A percentile compares a stretch with the other conserved stretches of the same genome.
Evolutionary conservation across 2,888 invertebrate genomes (phyloP).

Genomic region (Pinctada fucata): DNA sequence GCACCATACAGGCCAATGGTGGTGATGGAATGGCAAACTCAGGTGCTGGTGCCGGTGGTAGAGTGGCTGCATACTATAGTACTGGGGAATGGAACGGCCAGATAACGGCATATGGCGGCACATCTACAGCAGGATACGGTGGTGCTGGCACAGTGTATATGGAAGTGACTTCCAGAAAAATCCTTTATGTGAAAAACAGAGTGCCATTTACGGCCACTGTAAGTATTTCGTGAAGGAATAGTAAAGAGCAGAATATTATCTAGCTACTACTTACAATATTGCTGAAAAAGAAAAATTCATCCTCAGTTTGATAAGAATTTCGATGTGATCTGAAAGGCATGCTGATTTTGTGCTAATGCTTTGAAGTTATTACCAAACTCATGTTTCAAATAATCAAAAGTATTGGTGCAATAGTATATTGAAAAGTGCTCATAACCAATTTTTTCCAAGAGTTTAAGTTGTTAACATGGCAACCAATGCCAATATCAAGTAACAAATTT

Average conservation of each 20-base stretch:
- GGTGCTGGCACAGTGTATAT: slow-evolving; percentile 64
- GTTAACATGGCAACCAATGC: too few species aligned
- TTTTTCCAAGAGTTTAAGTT: too few species aligned
- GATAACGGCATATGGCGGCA: slow-evolving; percentile 54
- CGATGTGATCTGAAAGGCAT: too few species aligned
- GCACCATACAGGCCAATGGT: slow-evolving; percentile 56
- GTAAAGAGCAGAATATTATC: background rate
- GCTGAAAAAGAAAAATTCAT: too few species aligned
- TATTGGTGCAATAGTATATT: too few species aligned
- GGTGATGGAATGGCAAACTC: slow-evolving; percentile 54
- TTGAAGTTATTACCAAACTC: too few species aligned
- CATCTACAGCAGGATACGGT: slow-evolving; percentile 46
- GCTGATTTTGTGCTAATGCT: too few species aligned
- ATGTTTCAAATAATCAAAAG: too few species aligned
- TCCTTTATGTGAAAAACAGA: slow-evolving; percentile 47
- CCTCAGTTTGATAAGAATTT: too few species aligned
- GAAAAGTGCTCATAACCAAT: too few species aligned
- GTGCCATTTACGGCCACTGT: slow-evolving; percentile 38
- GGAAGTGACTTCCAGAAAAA: slow-evolving; percentile 40
- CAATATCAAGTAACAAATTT: too few species aligned
- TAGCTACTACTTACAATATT: background rate
- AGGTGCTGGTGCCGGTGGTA: slow-evolving; percentile 62
- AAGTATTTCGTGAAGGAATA: slow-evolving; percentile 9
- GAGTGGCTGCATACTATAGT: slow-evolving; percentile 53
- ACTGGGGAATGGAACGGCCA: slow-evolving; percentile 55